phyloP scores from a whole-genome alignment of 2,888 invertebrate species.

The Agonopterix heracliana region DNA sequence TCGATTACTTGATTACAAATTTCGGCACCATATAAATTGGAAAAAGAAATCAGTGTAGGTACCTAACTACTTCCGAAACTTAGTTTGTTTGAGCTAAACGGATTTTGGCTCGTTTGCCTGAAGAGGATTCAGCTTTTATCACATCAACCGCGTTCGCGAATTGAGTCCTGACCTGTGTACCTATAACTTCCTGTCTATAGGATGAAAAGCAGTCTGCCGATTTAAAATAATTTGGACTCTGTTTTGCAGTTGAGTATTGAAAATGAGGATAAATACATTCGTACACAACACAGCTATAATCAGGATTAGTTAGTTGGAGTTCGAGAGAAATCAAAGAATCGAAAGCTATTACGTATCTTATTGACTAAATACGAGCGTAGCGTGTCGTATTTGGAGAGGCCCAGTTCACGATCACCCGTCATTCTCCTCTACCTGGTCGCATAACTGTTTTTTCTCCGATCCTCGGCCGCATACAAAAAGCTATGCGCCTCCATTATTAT shows the following conservation, averaged over 20 bases:
- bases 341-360: constrained; percentile 1
- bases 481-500: constrained; percentile 60
- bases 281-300: too few species aligned
- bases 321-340: not conserved
- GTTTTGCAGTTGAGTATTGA: too few species aligned
- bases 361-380: constrained; percentile 4
- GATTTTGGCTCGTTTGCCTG: constrained; percentile 7
- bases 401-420: constrained; percentile 23
- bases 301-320: not conserved
- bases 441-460: constrained; percentile 68
- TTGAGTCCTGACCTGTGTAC: not conserved
- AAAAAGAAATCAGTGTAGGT: constrained; percentile 4
- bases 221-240: too few species aligned
- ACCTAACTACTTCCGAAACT: constrained; percentile 8
- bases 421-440: constrained; percentile 57
- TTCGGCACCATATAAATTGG: constrained; percentile 18
- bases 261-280: too few species aligned
- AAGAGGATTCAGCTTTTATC: not conserved
- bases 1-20: constrained; percentile 48
- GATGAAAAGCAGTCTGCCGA: too few species aligned
- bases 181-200: too few species aligned
- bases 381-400: not conserved
- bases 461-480: constrained; percentile 61
- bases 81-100: constrained; percentile 9
- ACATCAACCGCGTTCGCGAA: not conserved